A percentile compares a stretch with the other conserved stretches of the same genome.
phyloP scores from a whole-genome alignment of 2,888 invertebrate species.

The Thera obeliscata region DNA sequence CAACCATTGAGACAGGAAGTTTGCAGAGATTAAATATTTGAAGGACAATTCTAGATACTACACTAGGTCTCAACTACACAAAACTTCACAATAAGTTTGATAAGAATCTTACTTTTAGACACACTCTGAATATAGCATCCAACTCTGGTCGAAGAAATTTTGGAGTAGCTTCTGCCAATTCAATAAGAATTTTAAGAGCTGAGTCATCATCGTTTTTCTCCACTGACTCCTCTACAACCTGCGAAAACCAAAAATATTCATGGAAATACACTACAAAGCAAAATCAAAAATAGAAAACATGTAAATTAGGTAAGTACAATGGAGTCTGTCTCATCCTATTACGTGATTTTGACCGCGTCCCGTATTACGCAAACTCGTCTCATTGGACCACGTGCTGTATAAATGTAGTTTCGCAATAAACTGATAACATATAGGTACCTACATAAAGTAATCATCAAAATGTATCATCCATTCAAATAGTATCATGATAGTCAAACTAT shows the following conservation, averaged over 20 bases:
- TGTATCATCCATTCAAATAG: too few species aligned
- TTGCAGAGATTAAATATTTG: neutral
- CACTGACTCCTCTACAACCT: slow-evolving; percentile 92
- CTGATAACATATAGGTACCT: too few species aligned
- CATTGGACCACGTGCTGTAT: too few species aligned
- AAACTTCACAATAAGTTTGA: slow-evolving; percentile 1
- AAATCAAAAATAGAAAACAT: neutral
- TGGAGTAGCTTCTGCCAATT: slow-evolving; percentile 96
- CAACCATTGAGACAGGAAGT: slow-evolving; percentile 1
- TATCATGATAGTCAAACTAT: too few species aligned
- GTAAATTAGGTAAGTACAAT: neutral
- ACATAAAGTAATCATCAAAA: too few species aligned
- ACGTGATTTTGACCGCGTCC: too few species aligned
- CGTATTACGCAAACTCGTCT: too few species aligned
- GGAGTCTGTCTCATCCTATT: too few species aligned
- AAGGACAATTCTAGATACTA: neutral
- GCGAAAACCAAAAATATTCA: slow-evolving; percentile 26
- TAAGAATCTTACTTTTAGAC: slow-evolving; percentile 50
- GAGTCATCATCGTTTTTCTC: slow-evolving; percentile 95
- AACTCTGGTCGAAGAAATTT: slow-evolving; percentile 96
- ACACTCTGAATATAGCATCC: slow-evolving; percentile 88
- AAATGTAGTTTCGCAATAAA: too few species aligned
- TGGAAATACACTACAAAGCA: neutral
- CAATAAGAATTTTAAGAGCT: slow-evolving; percentile 95
- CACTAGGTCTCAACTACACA: neutral